phyloP scores from a whole-genome alignment of 2,113 vertebrate species.

The Manacus vitellinus region DNA sequence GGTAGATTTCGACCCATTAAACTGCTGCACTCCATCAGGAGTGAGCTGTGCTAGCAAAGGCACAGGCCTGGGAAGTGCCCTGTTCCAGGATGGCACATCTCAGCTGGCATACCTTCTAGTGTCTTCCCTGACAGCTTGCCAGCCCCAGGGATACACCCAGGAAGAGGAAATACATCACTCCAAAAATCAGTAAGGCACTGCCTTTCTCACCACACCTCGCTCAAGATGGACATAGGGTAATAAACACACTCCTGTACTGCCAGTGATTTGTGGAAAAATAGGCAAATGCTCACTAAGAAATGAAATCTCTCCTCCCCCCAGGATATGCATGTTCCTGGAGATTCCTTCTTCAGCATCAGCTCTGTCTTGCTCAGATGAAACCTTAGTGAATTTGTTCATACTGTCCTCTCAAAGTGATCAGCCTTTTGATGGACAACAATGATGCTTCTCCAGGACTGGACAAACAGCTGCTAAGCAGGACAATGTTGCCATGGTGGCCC shows the following conservation, averaged over 20 bases:
- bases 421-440: background rate
- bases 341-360: background rate
- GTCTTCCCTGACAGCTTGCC: background rate
- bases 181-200: background rate
- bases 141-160: background rate
- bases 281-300: background rate
- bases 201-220: background rate
- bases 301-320: background rate
- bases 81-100: background rate
- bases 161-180: background rate
- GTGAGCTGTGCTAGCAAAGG: background rate
- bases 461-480: background rate
- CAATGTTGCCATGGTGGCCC: background rate
- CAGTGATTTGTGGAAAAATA: background rate
- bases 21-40: background rate
- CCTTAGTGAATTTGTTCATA: background rate
- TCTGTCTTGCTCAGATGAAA: background rate
- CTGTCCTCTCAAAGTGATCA: rapidly evolving
- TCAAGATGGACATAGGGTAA: background rate
- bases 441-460: background rate
- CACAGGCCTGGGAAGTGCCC: background rate
- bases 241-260: background rate
- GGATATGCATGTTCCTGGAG: background rate
- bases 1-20: background rate
- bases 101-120: background rate